Evolutionary conservation across 2,888 invertebrate species (phyloP), one percentile per base, ranked within the genome.

Genomic region (Drosophila peninsularis): DNA sequence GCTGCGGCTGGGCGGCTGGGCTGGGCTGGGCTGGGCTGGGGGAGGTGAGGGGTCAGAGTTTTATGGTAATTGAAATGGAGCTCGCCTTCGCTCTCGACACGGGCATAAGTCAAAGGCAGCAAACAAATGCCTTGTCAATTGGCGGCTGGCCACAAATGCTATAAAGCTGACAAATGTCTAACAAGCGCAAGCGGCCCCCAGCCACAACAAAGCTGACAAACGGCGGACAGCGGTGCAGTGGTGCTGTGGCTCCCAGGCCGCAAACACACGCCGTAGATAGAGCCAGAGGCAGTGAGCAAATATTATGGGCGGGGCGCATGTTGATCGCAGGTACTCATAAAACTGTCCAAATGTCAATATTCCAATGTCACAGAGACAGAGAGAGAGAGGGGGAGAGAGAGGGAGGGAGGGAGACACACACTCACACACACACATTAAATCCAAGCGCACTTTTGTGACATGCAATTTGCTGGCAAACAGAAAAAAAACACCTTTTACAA

Each of bases 311-410:
- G 61, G 53, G 50, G 54, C 27, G 37, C 71, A 52, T 62, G 74
- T 65, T 83, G 81, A 82, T 82, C 78, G 69, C 86, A 83, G 88
- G 88, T 88, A 86, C 89, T 84, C 84, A 84, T 84, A 84, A 84
- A 84, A 88, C 88, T 86, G 88, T 86, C 88, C 72, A 75, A 83
- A 81, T 88, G 83, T 80, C 83, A 86, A 86, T 88, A 81, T 86
- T 66, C 75, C 79, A 55, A 68, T 76, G 69, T 57, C 69, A 82
- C 61, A 54, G 37, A 41, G 27, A 30, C 1, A 7, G 27, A 7
- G 27, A 30, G 27, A 30, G 7, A 7, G 27, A 27, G 7, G 6
- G 27, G 7, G 27, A 30, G 27, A 30, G 27, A 7, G 7, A 30
- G 7, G 1, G 7, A 30, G 27, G 7, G 27, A 30, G 27, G 5